These are phyloP conservation scores for Eciton burchellii DNA, from an alignment of 1,140 invertebrate species.

Conservation along the genomic window DNA sequence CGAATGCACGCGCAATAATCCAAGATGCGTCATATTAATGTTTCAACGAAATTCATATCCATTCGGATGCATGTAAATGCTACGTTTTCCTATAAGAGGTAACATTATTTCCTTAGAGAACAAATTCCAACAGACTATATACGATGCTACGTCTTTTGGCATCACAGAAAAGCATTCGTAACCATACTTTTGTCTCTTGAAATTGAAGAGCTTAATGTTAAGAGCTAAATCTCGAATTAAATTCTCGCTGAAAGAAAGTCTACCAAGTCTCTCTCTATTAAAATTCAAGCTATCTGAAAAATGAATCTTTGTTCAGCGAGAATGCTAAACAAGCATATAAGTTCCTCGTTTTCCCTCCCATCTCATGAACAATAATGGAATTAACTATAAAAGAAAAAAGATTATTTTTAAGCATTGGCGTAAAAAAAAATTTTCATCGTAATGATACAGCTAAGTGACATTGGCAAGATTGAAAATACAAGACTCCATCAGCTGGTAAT, in stretches of 20 bases:
- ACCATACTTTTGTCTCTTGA: conserved; percentile 2
- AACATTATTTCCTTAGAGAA: conserved; percentile 22
- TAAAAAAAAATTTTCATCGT: background rate
- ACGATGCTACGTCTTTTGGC: background rate
- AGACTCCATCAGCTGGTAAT: too few relatives aligned
- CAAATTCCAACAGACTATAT: background rate
- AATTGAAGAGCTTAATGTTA: background rate
- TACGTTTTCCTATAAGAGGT: conserved; percentile 8
- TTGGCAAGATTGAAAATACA: background rate
- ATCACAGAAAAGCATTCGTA: conserved; percentile 1
- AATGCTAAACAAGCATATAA: too few relatives aligned
- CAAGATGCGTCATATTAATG: conserved; percentile 21
- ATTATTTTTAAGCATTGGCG: background rate
- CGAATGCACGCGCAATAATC: background rate
- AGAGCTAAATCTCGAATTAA: background rate
- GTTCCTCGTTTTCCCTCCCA: background rate
- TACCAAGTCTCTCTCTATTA: background rate
- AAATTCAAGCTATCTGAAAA: conserved; percentile 14
- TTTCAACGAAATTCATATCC: background rate
- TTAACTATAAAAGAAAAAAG: background rate
- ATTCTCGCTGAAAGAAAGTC: background rate
- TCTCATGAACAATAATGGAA: background rate
- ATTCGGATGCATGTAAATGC: background rate
- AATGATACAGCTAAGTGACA: background rate
- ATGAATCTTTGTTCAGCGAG: background rate